phyloP scores from a whole-genome alignment of 2,797 vertebrate genomes.

The Tangara arthus region DNA sequence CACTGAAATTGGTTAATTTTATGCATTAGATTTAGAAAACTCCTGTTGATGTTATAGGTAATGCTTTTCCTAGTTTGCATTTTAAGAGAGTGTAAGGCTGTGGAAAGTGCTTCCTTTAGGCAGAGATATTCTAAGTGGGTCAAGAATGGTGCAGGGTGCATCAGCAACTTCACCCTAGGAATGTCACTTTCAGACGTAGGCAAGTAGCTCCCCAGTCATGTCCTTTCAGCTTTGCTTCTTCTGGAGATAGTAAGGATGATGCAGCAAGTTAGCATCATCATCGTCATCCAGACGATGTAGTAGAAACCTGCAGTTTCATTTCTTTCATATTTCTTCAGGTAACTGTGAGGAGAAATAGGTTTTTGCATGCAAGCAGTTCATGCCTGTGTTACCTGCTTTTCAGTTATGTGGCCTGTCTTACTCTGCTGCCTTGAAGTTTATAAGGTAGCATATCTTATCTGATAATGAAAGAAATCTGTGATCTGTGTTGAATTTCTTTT shows the following conservation, averaged over 20 bases:
- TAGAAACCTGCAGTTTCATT: neutral
- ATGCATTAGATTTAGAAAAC: neutral
- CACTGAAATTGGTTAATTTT: neutral
- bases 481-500: neutral
- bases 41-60: neutral
- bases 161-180: neutral
- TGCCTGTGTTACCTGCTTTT: neutral
- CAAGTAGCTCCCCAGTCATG: neutral
- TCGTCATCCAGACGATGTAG: neutral
- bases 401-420: neutral
- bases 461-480: neutral
- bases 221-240: neutral
- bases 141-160: neutral
- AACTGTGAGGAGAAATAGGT: neutral
- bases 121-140: neutral
- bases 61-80: constrained; percentile 17
- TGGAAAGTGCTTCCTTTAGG: constrained; percentile 15
- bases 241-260: neutral
- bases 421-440: neutral
- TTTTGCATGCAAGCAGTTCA: neutral
- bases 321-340: neutral
- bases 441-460: neutral
- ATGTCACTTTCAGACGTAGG: neutral
- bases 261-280: neutral
- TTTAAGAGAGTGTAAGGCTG: neutral